Base-by-base conservation (phyloP, 2,888 invertebrate genomes). In the Gnatocerus cornutus region DNA sequence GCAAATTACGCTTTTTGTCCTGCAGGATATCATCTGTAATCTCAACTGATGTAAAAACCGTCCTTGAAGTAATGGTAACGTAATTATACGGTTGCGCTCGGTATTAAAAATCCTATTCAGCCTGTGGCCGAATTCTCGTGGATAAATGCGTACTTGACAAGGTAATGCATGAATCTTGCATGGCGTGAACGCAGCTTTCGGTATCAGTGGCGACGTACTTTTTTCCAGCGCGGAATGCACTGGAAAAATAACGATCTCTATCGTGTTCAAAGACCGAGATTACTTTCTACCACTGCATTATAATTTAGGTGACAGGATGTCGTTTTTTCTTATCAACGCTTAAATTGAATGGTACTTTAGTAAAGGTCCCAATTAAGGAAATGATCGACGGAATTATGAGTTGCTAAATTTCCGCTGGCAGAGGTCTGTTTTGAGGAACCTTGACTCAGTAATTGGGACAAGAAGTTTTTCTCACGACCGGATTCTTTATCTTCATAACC, bases 1-100 rank as follows among this genome's bases (percentile, higher is more conserved):
- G 65, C 65, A 65, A 65, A 65, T 65, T 56, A 46, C 65, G 48
- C 37, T 65, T 65, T 64, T 56, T 65, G 27, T 55, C 56, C 65
- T 56, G 37, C 56, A 65, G 65, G 65, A 65, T 39, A 64, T 64
- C 55, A 52, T 13, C 53, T 64, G 52, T 53, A 56, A 56, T 65
- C 56, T 55, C 65, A 8, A 48, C 56, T 27, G 13, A 56, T 39
- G 27, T 45, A 56, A 65, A 65, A 65, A 56, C 55, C 65, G 56
- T 56, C 65, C 56, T 65, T 65, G 55, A 55, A 55, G 16, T 65
- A 65, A 65, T 65, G 56, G n/a, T 48, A 65, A 56, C 53, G 39
- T 65, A 56, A 65, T 65, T 65, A 56, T 48, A 63, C 48, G 55
- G 56, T 46, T 39, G 48, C 27, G 27, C 37, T 41, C 27, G 10